Evolutionary conservation across 2,888 invertebrate genomes (phyloP).

Genomic region (Sphaeridia pumilis): DNA sequence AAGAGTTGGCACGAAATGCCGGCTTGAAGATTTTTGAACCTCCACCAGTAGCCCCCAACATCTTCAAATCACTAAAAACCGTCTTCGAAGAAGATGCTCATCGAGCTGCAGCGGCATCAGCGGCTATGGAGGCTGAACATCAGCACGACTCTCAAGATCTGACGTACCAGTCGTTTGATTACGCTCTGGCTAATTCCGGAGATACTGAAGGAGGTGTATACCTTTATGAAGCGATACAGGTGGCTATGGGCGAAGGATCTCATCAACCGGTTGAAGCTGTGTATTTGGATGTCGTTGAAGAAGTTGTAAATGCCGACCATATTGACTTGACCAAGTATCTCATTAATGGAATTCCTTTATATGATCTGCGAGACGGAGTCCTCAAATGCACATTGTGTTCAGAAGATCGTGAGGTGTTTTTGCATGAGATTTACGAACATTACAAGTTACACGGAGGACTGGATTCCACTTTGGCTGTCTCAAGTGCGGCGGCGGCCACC

Average conservation of each 20-base stretch:
- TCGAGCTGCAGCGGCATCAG: not conserved
- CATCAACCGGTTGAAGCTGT: not conserved
- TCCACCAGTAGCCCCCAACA: not conserved
- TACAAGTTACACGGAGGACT: conserved; percentile 1
- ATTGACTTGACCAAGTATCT: not conserved
- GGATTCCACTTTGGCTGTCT: not conserved
- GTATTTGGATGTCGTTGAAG: not conserved
- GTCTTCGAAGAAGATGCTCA: conserved; percentile 2
- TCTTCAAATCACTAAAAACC: not conserved
- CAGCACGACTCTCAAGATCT: not conserved
- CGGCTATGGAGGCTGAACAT: no score
- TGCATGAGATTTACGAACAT: not conserved
- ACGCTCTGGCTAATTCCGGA: not conserved
- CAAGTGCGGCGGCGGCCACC: not conserved
- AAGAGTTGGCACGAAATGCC: not conserved
- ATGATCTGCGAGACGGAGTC: not conserved
- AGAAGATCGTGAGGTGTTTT: not conserved
- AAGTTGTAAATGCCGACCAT: conserved; percentile 1
- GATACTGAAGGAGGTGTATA: not conserved
- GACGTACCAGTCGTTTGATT: not conserved
- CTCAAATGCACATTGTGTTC: not conserved
- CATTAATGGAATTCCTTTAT: not conserved
- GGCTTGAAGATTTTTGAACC: not conserved
- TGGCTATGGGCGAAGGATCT: not conserved
- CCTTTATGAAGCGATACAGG: not conserved